Evolutionary conservation across 2,888 invertebrate species (phyloP).

Genomic region (Cordilura impudica): DNA sequence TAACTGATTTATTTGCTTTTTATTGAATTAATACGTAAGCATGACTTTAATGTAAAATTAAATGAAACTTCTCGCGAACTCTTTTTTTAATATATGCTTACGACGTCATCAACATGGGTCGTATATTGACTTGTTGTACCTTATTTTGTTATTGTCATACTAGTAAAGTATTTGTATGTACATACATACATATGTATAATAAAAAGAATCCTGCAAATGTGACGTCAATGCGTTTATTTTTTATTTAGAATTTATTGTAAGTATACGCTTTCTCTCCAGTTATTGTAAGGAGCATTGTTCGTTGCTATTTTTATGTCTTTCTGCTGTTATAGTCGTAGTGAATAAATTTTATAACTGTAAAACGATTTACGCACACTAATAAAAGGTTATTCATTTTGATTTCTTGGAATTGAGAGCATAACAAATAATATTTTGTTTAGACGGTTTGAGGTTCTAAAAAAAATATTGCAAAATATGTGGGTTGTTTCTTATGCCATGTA

Average conservation of each 20-base stretch:
- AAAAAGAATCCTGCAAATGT: conserved; percentile 31
- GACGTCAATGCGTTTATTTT: conserved; percentile 48
- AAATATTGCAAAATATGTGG: background rate
- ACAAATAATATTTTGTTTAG: background rate
- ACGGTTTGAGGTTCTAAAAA: conserved; percentile 31
- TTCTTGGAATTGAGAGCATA: background rate
- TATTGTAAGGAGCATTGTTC: conserved; percentile 18
- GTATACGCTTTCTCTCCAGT: background rate
- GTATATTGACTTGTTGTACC: conserved; percentile 1
- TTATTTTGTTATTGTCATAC: background rate
- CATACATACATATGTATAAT: background rate
- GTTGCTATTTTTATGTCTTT: conserved; percentile 37
- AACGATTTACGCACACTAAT: background rate
- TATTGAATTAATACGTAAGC: no score
- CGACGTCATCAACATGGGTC: conserved; percentile 38
- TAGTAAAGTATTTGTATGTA: background rate
- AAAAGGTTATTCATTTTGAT: background rate
- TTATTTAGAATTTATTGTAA: background rate
- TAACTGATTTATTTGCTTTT: no score
- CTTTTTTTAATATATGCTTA: background rate
- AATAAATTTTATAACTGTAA: no score
- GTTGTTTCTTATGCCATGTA: background rate
- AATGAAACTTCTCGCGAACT: background rate
- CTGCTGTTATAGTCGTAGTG: background rate
- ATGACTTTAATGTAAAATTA: no score